Conservation (phyloP, 53 echinoderm and acorn worm genomes). For the Arbacia lixula region DNA sequence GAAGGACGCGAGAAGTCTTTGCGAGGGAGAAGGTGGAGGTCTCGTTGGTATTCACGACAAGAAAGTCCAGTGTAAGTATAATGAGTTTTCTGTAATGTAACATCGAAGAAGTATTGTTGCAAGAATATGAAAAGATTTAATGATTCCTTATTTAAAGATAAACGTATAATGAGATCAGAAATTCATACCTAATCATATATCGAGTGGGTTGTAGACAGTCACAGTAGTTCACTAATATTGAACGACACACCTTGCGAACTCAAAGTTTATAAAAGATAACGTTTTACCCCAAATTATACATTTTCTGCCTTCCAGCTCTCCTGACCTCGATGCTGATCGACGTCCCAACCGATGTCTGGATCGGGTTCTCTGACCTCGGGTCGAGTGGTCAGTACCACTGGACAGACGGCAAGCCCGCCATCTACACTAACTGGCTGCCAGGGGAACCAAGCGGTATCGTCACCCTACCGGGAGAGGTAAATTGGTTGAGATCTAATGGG, state of each 20-base stretch:
- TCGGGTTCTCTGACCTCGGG: conserved; percentile 75
- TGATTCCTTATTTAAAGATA: too few species aligned
- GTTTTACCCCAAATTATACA: background rate
- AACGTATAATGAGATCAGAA: too few species aligned
- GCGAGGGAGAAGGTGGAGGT: conserved; percentile 47
- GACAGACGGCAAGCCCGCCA: conserved; percentile 68
- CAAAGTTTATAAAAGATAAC: background rate
- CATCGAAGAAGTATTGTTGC: too few species aligned
- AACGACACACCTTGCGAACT: too few species aligned
- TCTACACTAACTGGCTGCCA: conserved; percentile 78
- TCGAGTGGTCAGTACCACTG: conserved; percentile 68
- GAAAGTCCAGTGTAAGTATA: conserved; percentile 68
- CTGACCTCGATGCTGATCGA: conserved; percentile 68
- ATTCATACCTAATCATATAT: too few species aligned
- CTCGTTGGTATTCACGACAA: conserved; percentile 71
- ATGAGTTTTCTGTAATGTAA: too few species aligned
- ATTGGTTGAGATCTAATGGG: too few species aligned
- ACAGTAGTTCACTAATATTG: too few species aligned
- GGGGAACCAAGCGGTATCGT: conserved; percentile 67
- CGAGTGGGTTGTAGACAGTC: too few species aligned
- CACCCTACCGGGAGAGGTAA: conserved; percentile 17
- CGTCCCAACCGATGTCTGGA: conserved; percentile 72
- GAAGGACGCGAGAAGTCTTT: conserved; percentile 70
- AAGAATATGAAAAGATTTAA: too few species aligned
- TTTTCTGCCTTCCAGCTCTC: conserved; percentile 33